These are phyloP conservation scores for Petrosia ficiformis DNA, from an alignment of 37 sponge, comb jelly and placozoan species.

Conservation along the genomic window DNA sequence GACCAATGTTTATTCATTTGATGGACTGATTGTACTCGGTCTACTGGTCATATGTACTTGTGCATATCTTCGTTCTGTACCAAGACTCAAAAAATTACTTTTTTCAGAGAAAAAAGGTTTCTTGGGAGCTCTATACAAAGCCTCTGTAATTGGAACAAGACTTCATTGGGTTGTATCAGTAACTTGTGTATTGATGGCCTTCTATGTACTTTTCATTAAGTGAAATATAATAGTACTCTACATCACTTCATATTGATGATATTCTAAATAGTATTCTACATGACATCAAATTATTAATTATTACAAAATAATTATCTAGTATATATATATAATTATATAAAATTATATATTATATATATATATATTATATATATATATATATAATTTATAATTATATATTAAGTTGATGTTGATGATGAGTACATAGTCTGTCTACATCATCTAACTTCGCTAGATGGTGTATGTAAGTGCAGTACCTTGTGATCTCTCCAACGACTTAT, in stretches of 20 bases:
- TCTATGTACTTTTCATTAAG: slow-evolving; percentile 72
- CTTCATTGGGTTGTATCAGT: slow-evolving; percentile 72
- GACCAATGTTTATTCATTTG: slow-evolving; percentile 80
- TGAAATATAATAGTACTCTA: slow-evolving; percentile 2
- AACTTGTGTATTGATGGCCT: slow-evolving; percentile 70
- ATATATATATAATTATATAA: too few relatives aligned
- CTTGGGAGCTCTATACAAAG: slow-evolving; percentile 85
- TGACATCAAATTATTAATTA: too few relatives aligned
- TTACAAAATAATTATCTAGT: too few relatives aligned
- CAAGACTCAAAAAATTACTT: slow-evolving; percentile 64
- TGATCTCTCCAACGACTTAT: too few relatives aligned
- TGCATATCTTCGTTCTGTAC: slow-evolving; percentile 79
- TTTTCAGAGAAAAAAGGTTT: slow-evolving; percentile 87
- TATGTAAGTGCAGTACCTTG: too few relatives aligned
- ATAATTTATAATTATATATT: too few relatives aligned
- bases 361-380: too few relatives aligned
- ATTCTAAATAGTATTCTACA: too few relatives aligned
- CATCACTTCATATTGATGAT: neutral
- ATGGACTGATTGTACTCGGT: slow-evolving; percentile 71
- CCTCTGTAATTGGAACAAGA: slow-evolving; percentile 81
- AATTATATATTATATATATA: too few relatives aligned
- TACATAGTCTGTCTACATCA: too few relatives aligned
- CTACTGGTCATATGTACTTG: slow-evolving; percentile 83
- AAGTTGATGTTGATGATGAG: too few relatives aligned
- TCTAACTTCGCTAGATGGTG: too few relatives aligned